Conservation (phyloP, 2,113 vertebrate species). For the Megaptera novaeangliae region DNA sequence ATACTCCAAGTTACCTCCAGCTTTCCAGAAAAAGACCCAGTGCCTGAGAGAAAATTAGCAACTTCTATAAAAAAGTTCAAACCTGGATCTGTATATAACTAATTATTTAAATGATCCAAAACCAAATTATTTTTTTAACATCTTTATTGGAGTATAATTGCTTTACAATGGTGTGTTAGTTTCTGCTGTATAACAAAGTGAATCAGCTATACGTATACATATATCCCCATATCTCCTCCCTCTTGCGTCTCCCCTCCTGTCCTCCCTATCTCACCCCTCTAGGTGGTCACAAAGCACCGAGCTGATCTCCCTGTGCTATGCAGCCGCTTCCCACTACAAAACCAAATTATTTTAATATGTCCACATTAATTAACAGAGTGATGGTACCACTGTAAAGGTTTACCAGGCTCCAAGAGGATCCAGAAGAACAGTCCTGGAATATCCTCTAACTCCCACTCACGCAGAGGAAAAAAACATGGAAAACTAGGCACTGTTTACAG, state of each 20-base stretch:
- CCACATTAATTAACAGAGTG: background rate
- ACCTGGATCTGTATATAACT: background rate
- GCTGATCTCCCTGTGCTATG: no score
- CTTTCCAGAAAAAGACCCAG: background rate
- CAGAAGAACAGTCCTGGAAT: background rate
- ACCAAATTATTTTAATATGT: conserved; percentile 14
- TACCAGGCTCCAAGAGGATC: background rate
- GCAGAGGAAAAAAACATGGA: background rate
- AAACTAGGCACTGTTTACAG: background rate
- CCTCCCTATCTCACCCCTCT: no score
- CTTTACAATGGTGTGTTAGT: no score
- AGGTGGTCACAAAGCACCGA: no score
- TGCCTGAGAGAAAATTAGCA: background rate
- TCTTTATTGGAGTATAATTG: no score
- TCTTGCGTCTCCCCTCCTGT: no score
- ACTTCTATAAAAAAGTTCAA: conserved; percentile 12
- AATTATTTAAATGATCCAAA: conserved; percentile 18
- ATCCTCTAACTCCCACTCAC: background rate
- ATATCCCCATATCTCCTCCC: no score
- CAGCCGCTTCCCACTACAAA: background rate
- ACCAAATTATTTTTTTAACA: background rate
- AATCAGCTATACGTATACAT: no score
- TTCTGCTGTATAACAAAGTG: no score
- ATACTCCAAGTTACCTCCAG: background rate
- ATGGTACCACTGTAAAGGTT: background rate